Evolutionary conservation across 2,888 invertebrate genomes (phyloP).

Genomic region (Heliconius ismenius): DNA sequence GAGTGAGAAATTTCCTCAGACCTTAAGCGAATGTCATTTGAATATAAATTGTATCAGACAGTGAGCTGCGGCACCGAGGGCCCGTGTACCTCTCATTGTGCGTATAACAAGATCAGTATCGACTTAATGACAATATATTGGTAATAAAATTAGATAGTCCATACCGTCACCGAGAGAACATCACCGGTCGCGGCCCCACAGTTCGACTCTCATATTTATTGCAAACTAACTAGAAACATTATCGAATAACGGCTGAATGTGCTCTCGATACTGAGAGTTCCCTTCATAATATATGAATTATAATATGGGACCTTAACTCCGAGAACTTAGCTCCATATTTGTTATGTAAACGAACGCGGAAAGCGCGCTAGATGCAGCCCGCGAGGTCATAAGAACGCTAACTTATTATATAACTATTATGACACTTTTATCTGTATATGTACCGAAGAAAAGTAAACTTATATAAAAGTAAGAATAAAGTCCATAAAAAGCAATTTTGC

Average conservation of each 20-base stretch:
- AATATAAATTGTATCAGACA: slow-evolving; percentile 78
- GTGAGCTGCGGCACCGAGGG: slow-evolving; percentile 58
- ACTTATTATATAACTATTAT: slow-evolving; percentile 80
- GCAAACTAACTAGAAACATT: slow-evolving; percentile 79
- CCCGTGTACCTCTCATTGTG: slow-evolving; percentile 76
- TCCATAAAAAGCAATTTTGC: slow-evolving; percentile 55
- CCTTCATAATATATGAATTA: slow-evolving; percentile 51
- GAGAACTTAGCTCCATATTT: slow-evolving; percentile 58
- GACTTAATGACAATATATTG: slow-evolving; percentile 83
- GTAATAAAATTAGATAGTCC: slow-evolving; percentile 82
- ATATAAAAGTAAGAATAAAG: slow-evolving; percentile 43
- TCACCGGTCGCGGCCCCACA: slow-evolving; percentile 59
- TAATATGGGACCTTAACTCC: slow-evolving; percentile 65
- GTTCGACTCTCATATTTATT: slow-evolving; percentile 76
- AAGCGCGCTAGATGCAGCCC: slow-evolving; percentile 73
- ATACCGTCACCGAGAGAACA: slow-evolving; percentile 75
- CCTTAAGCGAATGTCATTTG: slow-evolving; percentile 78
- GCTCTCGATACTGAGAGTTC: slow-evolving; percentile 41
- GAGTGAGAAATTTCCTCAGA: slow-evolving; percentile 77
- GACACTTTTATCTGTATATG: slow-evolving; percentile 75
- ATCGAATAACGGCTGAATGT: slow-evolving; percentile 68
- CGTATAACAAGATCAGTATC: slow-evolving; percentile 82
- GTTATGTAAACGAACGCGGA: slow-evolving; percentile 55
- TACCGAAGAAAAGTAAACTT: slow-evolving; percentile 76
- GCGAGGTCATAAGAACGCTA: slow-evolving; percentile 75